These are phyloP conservation scores for Rhopalosiphum nymphaeae DNA, from an alignment of 2,888 invertebrate genomes.

Conservation along the genomic window DNA sequence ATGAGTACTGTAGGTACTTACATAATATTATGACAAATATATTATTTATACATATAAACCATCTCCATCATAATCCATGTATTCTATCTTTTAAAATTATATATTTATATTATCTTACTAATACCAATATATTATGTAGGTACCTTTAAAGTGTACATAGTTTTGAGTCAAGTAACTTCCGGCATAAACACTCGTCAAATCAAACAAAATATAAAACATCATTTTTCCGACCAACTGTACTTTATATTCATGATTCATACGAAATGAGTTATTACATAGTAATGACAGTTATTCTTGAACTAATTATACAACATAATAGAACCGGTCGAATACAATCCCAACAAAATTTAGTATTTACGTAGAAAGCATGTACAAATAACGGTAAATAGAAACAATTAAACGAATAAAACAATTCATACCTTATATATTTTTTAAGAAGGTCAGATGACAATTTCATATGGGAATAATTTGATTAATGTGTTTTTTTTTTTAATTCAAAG, in stretches of 20 bases:
- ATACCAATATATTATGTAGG: background rate
- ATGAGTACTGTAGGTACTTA: background rate
- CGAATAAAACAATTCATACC: background rate
- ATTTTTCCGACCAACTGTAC: slow-evolving; percentile 44
- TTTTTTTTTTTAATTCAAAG: background rate
- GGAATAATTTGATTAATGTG: background rate
- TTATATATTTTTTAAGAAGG: slow-evolving; percentile 17
- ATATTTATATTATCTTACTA: background rate
- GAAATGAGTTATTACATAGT: slow-evolving; percentile 56
- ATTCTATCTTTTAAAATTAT: background rate
- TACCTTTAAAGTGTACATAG: background rate
- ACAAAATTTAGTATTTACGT: slow-evolving; percentile 42
- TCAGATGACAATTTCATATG: background rate
- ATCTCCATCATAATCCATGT: background rate
- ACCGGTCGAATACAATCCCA: slow-evolving; percentile 52
- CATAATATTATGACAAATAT: background rate
- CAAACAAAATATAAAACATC: slow-evolving; percentile 1
- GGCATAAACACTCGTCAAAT: background rate
- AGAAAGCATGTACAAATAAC: slow-evolving; percentile 44
- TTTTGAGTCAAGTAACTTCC: background rate
- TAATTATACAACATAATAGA: slow-evolving; percentile 44
- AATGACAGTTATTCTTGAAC: slow-evolving; percentile 35
- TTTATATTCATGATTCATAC: slow-evolving; percentile 40
- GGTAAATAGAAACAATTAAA: slow-evolving; percentile 33
- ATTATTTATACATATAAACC: background rate